Conservation (phyloP, 1,140 invertebrate genomes). For the Calliphora vicina region DNA sequence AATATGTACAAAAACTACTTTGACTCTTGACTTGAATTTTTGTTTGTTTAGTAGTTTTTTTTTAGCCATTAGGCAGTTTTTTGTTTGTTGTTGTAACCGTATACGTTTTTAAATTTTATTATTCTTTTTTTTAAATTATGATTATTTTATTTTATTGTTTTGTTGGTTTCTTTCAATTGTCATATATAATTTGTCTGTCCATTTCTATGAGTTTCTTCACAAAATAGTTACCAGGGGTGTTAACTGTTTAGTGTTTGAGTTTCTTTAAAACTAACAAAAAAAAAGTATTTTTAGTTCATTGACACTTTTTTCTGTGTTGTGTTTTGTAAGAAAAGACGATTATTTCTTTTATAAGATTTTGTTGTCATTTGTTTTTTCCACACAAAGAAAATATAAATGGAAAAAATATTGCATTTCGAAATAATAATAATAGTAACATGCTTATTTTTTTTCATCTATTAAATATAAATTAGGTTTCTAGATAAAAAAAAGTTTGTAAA, state of each 20-base stretch:
- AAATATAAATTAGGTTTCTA: background rate
- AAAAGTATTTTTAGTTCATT: background rate
- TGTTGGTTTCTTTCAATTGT: no score
- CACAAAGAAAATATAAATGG: background rate
- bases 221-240: background rate
- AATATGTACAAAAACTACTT: background rate
- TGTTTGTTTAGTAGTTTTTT: background rate
- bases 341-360: background rate
- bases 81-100: background rate
- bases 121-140: background rate
- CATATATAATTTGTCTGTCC: no score
- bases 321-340: background rate
- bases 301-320: background rate
- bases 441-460: background rate
- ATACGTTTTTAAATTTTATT: background rate
- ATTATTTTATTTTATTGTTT: background rate
- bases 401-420: background rate
- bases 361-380: background rate
- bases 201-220: no score
- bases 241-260: background rate
- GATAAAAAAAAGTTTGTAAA: no score
- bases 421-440: background rate
- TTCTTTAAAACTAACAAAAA: background rate
- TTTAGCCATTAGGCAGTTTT: background rate
- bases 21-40: background rate